Conservation (phyloP, 2,113 vertebrate species). For the Ploceus nigricollis region DNA sequence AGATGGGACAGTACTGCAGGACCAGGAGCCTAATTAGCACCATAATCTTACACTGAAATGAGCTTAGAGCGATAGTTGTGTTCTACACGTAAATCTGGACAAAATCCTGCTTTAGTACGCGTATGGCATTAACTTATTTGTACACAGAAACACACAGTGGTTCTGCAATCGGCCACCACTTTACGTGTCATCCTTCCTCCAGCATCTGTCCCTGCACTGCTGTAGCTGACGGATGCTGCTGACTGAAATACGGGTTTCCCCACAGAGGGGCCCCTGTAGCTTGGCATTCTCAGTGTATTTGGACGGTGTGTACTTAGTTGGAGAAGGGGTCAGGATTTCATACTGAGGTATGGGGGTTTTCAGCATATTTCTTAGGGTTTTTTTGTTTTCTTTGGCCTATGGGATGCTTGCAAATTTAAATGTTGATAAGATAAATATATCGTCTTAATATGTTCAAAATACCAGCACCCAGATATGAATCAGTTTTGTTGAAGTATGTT, state of each 20-base stretch:
- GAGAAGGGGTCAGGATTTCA: conserved; percentile 65
- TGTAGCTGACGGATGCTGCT: conserved; percentile 10
- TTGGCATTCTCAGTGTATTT: conserved; percentile 56
- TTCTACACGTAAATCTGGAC: not conserved
- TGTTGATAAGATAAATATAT: not conserved
- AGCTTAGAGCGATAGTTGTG: not conserved
- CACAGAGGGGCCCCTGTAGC: conserved; percentile 52
- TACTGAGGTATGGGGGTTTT: conserved; percentile 57
- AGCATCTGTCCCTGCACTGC: not conserved
- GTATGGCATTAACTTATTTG: not conserved
- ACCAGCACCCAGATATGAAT: not conserved
- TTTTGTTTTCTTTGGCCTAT: conserved; percentile 30
- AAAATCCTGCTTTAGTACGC: not conserved
- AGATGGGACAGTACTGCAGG: not conserved
- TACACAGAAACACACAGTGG: not conserved
- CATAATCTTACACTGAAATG: accelerated
- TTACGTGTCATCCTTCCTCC: not conserved
- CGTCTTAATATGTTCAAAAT: not conserved
- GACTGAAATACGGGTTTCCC: conserved; percentile 50
- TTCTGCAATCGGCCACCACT: not conserved
- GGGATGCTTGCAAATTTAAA: not conserved
- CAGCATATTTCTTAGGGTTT: conserved; percentile 39
- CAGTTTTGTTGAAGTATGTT: not conserved
- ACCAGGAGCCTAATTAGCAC: not conserved
- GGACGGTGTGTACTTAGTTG: conserved; percentile 56